Percentiles rank a stretch among this genome's conserved stretches.
Conservation (phyloP, 35 echinoderm and acorn worm genomes). For the Strongylocentrotus purpuratus region DNA sequence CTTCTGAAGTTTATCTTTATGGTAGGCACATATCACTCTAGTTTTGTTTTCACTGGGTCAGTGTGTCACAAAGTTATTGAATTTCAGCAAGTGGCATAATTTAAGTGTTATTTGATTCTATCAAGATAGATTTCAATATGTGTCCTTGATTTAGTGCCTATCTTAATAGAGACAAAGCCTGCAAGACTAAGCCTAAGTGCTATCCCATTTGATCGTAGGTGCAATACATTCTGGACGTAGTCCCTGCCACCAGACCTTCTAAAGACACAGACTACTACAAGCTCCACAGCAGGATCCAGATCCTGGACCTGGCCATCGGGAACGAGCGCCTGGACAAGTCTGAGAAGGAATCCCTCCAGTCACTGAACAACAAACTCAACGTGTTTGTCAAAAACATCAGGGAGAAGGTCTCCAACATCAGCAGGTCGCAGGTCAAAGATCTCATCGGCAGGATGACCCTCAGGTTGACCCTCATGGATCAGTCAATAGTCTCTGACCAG, state of each 20-base stretch:
- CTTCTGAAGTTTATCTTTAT: no score
- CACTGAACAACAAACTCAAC: conserved; percentile 58
- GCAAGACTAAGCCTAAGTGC: no score
- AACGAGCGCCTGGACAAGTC: conserved; percentile 55
- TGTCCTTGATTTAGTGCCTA: no score
- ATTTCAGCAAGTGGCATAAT: no score
- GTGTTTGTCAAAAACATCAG: conserved; percentile 70
- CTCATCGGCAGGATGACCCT: conserved; percentile 64
- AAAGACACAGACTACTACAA: conserved; percentile 64
- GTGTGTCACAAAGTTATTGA: no score
- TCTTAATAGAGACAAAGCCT: no score
- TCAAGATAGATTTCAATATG: no score
- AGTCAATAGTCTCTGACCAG: conserved; percentile 65
- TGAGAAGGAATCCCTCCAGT: conserved; percentile 72
- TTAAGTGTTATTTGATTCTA: no score
- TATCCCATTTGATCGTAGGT: background rate
- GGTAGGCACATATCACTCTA: no score
- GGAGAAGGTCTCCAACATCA: conserved; percentile 50
- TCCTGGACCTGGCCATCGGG: conserved; percentile 64
- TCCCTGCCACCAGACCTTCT: background rate
- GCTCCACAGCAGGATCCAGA: conserved; percentile 59
- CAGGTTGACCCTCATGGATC: conserved; percentile 72
- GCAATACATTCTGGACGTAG: background rate
- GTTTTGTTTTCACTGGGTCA: no score
- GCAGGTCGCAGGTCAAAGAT: conserved; percentile 74